Conservation (phyloP, 2,888 invertebrate species). For the Stegana nigrithorax region DNA sequence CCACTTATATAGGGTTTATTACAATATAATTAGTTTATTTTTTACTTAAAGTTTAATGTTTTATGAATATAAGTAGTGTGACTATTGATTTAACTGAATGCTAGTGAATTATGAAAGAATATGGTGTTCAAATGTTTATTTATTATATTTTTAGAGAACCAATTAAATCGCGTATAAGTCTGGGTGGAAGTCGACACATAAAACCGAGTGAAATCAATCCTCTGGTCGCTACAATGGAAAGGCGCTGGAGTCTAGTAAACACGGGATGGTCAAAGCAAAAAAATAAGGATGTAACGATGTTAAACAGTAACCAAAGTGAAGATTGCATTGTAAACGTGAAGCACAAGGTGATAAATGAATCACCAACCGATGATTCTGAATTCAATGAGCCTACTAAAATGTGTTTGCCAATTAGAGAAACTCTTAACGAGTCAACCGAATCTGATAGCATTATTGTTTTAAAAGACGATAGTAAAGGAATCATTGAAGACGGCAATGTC, state of each 20-base stretch:
- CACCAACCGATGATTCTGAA: not conserved
- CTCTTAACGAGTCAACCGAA: not conserved
- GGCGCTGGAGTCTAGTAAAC: slow-evolving; percentile 72
- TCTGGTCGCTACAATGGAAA: slow-evolving; percentile 64
- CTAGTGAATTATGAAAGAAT: too few species aligned
- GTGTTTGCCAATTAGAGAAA: not conserved
- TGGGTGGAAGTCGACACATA: slow-evolving; percentile 39
- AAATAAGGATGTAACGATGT: not conserved
- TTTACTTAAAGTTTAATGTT: too few species aligned
- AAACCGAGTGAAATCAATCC: slow-evolving; percentile 40
- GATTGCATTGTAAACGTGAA: slow-evolving; percentile 12
- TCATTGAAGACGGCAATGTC: slow-evolving; percentile 79
- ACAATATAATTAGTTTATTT: not conserved
- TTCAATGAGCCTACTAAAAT: not conserved
- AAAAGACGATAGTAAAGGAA: slow-evolving; percentile 82
- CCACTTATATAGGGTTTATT: too few species aligned
- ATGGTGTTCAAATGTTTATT: too few species aligned
- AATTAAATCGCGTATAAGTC: slow-evolving; percentile 48
- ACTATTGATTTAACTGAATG: too few species aligned
- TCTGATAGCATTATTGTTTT: slow-evolving; percentile 76
- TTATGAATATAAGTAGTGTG: too few species aligned
- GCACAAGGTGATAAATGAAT: not conserved
- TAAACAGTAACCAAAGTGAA: not conserved
- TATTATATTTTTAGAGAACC: slow-evolving; percentile 41
- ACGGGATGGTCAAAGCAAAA: slow-evolving; percentile 44